Conservation (phyloP, 2,888 invertebrate species). For the Ditula angustiorana region DNA sequence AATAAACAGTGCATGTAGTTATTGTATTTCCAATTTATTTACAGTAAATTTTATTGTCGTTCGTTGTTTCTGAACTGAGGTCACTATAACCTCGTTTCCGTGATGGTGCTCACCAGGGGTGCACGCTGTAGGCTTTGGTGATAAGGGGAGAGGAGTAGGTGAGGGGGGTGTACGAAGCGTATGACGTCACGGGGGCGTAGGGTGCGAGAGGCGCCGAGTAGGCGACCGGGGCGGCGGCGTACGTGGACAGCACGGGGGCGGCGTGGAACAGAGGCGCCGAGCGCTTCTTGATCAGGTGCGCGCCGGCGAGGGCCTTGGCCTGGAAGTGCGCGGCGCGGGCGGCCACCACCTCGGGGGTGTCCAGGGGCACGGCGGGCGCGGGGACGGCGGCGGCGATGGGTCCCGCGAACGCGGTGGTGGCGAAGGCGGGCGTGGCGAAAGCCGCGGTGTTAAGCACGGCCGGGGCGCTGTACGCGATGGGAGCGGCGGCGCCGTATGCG, state of each 20-base stretch:
- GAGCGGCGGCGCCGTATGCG: constrained; percentile 45
- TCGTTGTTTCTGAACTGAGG: constrained; percentile 65
- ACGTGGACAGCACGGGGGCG: constrained; percentile 59
- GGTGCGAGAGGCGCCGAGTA: constrained; percentile 64
- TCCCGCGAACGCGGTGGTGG: constrained; percentile 37
- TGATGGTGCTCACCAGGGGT: constrained; percentile 70
- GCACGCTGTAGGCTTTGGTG: constrained; percentile 67
- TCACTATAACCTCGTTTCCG: constrained; percentile 55
- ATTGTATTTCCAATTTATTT: constrained; percentile 57
- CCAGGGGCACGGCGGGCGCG: constrained; percentile 62
- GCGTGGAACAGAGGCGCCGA: constrained; percentile 59
- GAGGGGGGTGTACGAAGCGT: constrained; percentile 48
- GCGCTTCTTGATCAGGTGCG: constrained; percentile 73
- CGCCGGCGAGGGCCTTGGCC: constrained; percentile 68
- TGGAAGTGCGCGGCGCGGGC: constrained; percentile 74
- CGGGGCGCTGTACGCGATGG: constrained; percentile 42
- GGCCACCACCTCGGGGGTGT: constrained; percentile 73
- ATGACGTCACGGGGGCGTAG: constrained; percentile 46
- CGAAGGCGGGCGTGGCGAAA: constrained; percentile 38
- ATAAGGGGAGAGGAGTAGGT: constrained; percentile 59
- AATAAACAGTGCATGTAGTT: not conserved
- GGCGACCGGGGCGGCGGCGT: constrained; percentile 56
- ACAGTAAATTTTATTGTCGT: constrained; percentile 58
- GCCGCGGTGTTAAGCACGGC: constrained; percentile 48
- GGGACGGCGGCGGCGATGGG: constrained; percentile 47